Base-by-base conservation (phyloP, 92 coral and sea anemone genomes). In the Chrysogorgia sp. region DNA sequence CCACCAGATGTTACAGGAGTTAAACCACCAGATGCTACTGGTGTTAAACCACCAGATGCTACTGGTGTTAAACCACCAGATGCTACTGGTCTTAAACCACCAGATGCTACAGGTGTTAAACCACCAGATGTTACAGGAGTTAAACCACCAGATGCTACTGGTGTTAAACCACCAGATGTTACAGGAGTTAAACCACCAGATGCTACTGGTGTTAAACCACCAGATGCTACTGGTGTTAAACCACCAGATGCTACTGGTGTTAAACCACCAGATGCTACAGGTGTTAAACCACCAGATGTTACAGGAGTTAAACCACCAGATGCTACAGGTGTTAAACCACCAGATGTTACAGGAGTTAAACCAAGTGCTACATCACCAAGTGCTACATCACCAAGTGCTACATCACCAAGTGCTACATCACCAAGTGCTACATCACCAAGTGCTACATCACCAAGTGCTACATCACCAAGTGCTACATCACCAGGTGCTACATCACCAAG, bases 381-480 rank as follows among this genome's bases (percentile, higher is more conserved):
- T 17, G 7, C 59, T 17, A 52, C 34, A 43, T 19, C 58, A 43
- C 58, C 74, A 40, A 1, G 30, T n/a, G 22, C 45, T 28, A 26
- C 29, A 25, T 33, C 66, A 59, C 21, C 69, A 26, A 20, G 40
- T 33, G 13, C 33, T 31, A 14, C 69, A 52, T 20, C 59, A 52
- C 21, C 59, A 52, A 20, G 59, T 17, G 20, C 59, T 17, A 43
- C 28, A 43, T 17, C 50, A 43, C 59, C 59, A 5, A 17, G 59
- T 52, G 7, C 26, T 17, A 17, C 40, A 37, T 26, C 40, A 52
- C 13, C 71, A 32, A 24, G 25, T 20, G 3, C 14, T 32, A 34
- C 68, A 61, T 2, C 68, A 61, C 31, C 74, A 35, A 1, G 59
- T 17, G 7, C 59, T 17, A 52, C 34, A 43, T 19, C 58, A 43